Evolutionary conservation across 2,113 vertebrate genomes (phyloP).

Genomic region (Oceanodroma tethys): DNA sequence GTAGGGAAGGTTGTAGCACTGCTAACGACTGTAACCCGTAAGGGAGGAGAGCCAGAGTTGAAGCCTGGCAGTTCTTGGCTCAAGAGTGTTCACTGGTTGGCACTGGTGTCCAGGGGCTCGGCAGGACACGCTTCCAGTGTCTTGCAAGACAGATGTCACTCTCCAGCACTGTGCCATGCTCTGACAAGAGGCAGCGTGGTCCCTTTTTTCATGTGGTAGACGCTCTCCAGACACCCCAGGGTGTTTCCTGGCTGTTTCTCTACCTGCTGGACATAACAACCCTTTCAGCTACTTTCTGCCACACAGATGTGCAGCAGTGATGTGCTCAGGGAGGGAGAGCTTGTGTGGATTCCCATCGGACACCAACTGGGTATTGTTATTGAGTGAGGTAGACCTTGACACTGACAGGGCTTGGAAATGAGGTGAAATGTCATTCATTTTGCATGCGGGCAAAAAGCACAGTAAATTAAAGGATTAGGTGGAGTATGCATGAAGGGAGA

Average conservation of each 20-base stretch:
- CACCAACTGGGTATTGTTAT: neutral
- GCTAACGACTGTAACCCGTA: neutral
- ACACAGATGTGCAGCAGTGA: neutral
- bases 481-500: neutral
- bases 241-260: neutral
- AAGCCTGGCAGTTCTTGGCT: neutral
- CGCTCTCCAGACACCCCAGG: accelerated
- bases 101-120: neutral
- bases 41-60: neutral
- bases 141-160: neutral
- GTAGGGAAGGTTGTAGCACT: neutral
- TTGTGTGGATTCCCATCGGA: neutral
- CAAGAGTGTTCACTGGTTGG: neutral
- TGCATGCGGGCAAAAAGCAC: neutral
- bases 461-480: neutral
- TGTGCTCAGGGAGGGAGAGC: neutral
- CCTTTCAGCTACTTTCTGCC: neutral
- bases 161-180: neutral
- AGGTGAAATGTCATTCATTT: neutral
- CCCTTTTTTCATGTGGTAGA: neutral
- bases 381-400: neutral
- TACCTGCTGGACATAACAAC: neutral
- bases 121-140: neutral
- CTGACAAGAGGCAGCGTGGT: neutral
- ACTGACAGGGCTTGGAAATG: neutral